These are phyloP conservation scores for Ricordea florida DNA, from an alignment of 92 coral and sea anemone species.

Conservation along the genomic window DNA sequence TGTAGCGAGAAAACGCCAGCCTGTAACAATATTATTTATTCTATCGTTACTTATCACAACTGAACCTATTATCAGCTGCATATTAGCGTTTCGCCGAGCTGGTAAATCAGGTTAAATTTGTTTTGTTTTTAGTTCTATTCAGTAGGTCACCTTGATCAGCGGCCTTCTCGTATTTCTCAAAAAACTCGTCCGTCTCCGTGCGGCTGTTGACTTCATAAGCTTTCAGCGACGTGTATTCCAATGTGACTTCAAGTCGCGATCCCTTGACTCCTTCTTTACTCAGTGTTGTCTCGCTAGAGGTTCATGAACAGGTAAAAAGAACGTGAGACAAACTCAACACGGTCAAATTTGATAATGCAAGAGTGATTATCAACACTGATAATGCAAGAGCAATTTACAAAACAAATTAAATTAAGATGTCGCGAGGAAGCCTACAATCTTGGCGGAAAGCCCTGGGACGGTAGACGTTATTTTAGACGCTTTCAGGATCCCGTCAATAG, in stretches of 20 bases:
- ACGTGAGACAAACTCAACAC: neutral
- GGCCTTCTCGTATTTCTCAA: constrained; percentile 69
- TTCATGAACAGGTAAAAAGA: neutral
- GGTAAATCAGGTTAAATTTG: neutral
- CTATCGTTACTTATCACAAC: no score
- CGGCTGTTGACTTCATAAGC: constrained; percentile 81
- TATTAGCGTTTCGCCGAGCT: no score
- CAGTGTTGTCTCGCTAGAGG: constrained; percentile 68
- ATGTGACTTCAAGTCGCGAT: constrained; percentile 71
- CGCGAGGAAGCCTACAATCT: no score
- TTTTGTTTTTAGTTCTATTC: neutral
- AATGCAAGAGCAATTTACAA: no score
- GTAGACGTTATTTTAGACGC: no score
- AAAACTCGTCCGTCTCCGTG: constrained; percentile 80
- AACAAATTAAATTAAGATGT: no score
- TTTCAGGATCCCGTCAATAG: no score
- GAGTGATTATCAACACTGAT: no score
- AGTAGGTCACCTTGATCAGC: constrained; percentile 49
- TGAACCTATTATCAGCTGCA: no score
- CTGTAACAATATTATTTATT: no score
- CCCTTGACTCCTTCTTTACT: constrained; percentile 92
- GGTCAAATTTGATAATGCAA: neutral
- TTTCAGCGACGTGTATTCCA: constrained; percentile 76
- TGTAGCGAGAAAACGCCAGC: no score
- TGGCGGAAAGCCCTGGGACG: no score